Base-by-base conservation (phyloP, 2,888 invertebrate species). In the Drepana falcataria region DNA sequence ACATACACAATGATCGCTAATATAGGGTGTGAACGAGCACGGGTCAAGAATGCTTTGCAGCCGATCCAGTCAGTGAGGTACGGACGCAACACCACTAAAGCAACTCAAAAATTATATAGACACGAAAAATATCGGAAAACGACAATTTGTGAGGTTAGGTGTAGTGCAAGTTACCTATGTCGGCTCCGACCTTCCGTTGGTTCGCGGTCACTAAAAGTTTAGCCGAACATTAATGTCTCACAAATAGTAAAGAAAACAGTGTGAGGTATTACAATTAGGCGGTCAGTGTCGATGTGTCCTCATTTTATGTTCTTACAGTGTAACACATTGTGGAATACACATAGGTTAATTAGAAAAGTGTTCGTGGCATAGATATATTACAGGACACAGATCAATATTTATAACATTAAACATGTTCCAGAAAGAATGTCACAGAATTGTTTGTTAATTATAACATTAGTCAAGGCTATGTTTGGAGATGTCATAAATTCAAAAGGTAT, bases 131-230 rank as follows among this genome's bases (percentile, higher is more conserved):
- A 82, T 87, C 83, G 86, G 82, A 90, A 89, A 86, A 87, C 85
- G 85, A 86, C 86, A 85, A 88, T 83, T 85, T 87, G 87, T 89
- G 90, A 87, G 87, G 88, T 89, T 89, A 89, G 87, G 90, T 89
- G 86, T 87, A 73, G 90, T 91, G 90, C 91, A 91, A 90, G 93
- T 93, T 93, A 93, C 93, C 93, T 93, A 93, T 92, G 86, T 93
- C 93, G 87, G 89, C 91, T 92, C 93, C 93, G 90, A 93, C 92
- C 92, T 93, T 93, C 93, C 93, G 93, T 91, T 93, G 93, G 91
- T 93, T 93, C 85, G 93, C 93, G 90, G 93, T 92, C 93, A 93
- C 93, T 93, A 91, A 87, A 91, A 91, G 78, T 89, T 87, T 83
- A 89, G 91, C 90, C 91, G 90, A 87, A 86, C 73, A 87, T 91